Evolutionary conservation across 2,797 vertebrate species (phyloP), one percentile per base, ranked within the genome.

Genomic region (Amphiprion clarkii): DNA sequence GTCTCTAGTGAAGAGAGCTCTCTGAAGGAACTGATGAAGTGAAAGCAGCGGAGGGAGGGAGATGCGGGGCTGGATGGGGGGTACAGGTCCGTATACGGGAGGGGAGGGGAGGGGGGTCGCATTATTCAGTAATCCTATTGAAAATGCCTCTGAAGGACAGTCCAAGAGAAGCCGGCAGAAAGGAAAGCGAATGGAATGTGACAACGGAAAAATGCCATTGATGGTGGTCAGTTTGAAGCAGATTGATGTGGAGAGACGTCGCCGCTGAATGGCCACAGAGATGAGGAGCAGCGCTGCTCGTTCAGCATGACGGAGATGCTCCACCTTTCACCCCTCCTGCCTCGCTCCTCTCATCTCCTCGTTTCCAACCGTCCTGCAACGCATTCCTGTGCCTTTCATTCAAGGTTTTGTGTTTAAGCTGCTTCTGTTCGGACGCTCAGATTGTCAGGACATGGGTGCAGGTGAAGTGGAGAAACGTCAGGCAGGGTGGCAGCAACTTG

Each of bases 101-200:
- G 57, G 65, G 46, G 27, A 31, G 76, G 72, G 23, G 23, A 23
- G 23, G 23, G 67, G 81, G 73, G 82, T 73, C 44, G 78, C 88
- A 94, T 93, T 95, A 95, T 94, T 94, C 93, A 94, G 90, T 95
- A 95, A 95, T 95, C 94, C 94, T 95, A 95, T 95, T 95, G 94
- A 95, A 93, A 93, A 91, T 89, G 84, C 81, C 78, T 92, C 89
- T 92, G 94, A 94, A 93, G 93, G 94, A 94, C 89, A 89, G 93
- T 92, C 91, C 86, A 84, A 88, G 91, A 93, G 92, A 89, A 86
- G 78, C 78, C 49, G 88, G 84, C 87, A 90, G 89, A 93, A 90
- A 91, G 87, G 81, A 90, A 81, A 79, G 88, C 74, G 74, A 94
- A 92, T 95, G 95, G 95, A 95, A 95, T 96, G 94, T 95, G 94